These are phyloP conservation scores for Axinella damicornis DNA, from an alignment of 37 sponge, comb jelly and placozoan genomes.

Conservation along the genomic window DNA sequence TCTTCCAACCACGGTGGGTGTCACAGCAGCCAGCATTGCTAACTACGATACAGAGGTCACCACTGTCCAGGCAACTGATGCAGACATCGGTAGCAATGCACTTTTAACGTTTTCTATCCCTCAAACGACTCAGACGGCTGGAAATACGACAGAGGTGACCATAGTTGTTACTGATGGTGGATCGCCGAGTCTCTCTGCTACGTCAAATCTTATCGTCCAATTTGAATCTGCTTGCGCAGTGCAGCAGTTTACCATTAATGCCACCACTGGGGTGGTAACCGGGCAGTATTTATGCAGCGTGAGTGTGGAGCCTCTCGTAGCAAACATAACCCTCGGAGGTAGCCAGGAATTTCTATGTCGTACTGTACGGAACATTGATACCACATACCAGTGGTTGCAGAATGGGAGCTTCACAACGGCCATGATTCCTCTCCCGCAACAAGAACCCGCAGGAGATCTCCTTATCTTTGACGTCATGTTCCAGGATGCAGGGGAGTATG, in stretches of 20 bases:
- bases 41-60: neutral
- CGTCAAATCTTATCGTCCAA: conserved; percentile 21
- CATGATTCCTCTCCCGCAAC: neutral
- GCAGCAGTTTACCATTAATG: conserved; percentile 27
- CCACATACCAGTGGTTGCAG: conserved; percentile 53
- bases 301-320: neutral
- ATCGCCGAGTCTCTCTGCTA: conserved; percentile 36
- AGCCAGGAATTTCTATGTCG: conserved; percentile 21
- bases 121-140: neutral
- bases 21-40: neutral
- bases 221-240: conserved; percentile 41
- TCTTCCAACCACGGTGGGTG: neutral
- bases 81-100: conserved; percentile 64
- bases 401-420: conserved; percentile 31
- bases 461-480: conserved; percentile 17
- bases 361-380: conserved; percentile 21
- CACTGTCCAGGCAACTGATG: conserved; percentile 60
- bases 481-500: conserved; percentile 67
- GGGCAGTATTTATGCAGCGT: conserved; percentile 34
- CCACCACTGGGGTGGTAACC: conserved; percentile 33
- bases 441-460: neutral
- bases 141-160: conserved; percentile 3
- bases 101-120: conserved; percentile 42
- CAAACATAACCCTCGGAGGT: conserved; percentile 8
- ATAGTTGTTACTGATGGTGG: conserved; percentile 75